These are phyloP conservation scores for Bucorvus abyssinicus DNA, from an alignment of 2,797 vertebrate genomes.

Conservation along the genomic window DNA sequence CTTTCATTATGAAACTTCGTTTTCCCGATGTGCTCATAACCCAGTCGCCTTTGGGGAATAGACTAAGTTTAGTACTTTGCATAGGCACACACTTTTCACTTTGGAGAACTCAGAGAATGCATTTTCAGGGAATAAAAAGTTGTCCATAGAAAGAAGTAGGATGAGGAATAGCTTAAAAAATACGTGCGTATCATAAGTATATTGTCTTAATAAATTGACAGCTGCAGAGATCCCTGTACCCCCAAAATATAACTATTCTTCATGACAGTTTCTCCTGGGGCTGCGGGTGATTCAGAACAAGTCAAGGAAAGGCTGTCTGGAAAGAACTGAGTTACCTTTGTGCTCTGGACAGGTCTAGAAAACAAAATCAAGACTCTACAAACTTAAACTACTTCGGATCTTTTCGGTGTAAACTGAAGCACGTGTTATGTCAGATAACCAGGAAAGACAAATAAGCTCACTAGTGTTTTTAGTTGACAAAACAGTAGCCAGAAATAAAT, in stretches of 20 bases:
- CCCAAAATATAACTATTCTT: not conserved
- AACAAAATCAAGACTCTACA: not conserved
- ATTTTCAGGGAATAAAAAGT: not conserved
- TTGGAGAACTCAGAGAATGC: not conserved
- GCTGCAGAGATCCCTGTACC: not conserved
- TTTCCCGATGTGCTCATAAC: constrained; percentile 65
- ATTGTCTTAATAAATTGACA: not conserved
- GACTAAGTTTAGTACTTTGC: constrained; percentile 70
- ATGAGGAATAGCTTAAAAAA: not conserved
- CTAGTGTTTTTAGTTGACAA: not conserved
- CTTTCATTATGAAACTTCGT: constrained; percentile 49
- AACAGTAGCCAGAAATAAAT: not conserved
- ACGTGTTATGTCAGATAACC: not conserved
- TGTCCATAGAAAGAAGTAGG: not conserved
- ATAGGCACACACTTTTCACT: constrained; percentile 44
- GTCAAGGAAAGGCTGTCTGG: not conserved
- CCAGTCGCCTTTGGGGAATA: constrained; percentile 70
- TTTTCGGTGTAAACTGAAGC: not conserved
- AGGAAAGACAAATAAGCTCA: not conserved
- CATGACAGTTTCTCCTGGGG: not conserved
- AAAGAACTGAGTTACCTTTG: not conserved
- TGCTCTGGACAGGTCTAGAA: not conserved
- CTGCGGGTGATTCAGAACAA: not conserved
- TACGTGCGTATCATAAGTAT: not conserved
- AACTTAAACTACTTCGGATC: not conserved